phyloP scores from a whole-genome alignment of 2,797 vertebrate genomes.

The Rhinoraja longicauda region DNA sequence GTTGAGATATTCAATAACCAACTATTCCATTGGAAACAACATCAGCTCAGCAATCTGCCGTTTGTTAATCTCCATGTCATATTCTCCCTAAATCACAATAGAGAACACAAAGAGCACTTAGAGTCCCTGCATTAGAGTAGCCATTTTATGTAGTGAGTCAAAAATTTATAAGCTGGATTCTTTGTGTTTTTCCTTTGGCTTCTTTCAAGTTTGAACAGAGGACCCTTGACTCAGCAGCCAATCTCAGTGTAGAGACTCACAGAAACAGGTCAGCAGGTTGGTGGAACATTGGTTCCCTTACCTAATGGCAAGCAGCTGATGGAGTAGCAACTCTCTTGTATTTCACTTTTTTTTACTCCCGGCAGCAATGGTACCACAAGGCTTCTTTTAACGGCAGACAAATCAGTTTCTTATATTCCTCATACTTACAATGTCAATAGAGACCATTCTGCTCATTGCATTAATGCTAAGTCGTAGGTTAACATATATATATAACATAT shows the following conservation, averaged over 20 bases:
- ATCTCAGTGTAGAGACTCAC: background rate
- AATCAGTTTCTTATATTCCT: too few relatives aligned
- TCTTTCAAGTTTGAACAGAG: background rate
- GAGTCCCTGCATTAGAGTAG: background rate
- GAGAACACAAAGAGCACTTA: background rate
- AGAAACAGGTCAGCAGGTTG: too few relatives aligned
- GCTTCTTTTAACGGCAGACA: too few relatives aligned
- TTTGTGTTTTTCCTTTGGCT: background rate
- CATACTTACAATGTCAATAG: too few relatives aligned
- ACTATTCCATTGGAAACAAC: background rate
- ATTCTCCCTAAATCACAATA: background rate
- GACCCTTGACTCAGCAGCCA: background rate
- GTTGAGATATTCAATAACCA: background rate
- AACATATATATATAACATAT: too few relatives aligned
- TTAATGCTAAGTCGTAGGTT: too few relatives aligned
- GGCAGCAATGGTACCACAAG: too few relatives aligned
- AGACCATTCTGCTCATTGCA: too few relatives aligned
- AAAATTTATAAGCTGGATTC: background rate
- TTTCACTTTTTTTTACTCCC: too few relatives aligned
- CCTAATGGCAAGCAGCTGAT: too few relatives aligned
- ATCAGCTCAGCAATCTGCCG: background rate
- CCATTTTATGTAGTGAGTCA: background rate
- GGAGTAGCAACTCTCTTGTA: too few relatives aligned
- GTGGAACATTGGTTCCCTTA: too few relatives aligned
- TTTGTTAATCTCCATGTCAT: background rate